phyloP scores from a whole-genome alignment of 1,140 invertebrate species.

The Diorhabda sublineata region DNA sequence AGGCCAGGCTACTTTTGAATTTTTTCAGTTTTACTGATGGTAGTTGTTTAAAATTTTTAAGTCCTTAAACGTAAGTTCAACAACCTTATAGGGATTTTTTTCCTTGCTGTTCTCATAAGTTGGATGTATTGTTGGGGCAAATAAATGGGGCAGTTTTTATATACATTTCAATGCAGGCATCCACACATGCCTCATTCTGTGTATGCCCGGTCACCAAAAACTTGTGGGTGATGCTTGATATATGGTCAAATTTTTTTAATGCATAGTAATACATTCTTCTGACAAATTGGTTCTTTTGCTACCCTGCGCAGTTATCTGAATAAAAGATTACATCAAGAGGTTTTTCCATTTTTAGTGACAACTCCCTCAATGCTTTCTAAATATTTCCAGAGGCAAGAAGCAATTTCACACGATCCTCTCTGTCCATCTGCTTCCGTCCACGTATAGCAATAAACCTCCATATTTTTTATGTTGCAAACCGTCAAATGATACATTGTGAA shows the following conservation, averaged over 20 bases:
- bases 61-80: not conserved
- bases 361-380: constrained; percentile 38
- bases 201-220: constrained; percentile 43
- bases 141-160: constrained; percentile 39
- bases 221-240: constrained; percentile 38
- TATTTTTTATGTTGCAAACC: constrained; percentile 37
- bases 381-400: constrained; percentile 42
- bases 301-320: constrained; percentile 44
- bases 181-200: constrained; percentile 44
- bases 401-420: constrained; percentile 47
- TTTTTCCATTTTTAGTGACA: constrained; percentile 18
- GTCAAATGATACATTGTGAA: constrained; percentile 41
- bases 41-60: constrained; percentile 4
- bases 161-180: constrained; percentile 41
- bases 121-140: constrained; percentile 23
- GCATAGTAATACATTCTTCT: constrained; percentile 40
- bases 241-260: constrained; percentile 24
- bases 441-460: constrained; percentile 38
- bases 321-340: constrained; percentile 34
- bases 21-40: not conserved
- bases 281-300: constrained; percentile 47
- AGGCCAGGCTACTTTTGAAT: not conserved
- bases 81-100: no score
- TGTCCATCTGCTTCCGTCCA: constrained; percentile 48
- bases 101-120: constrained; percentile 5